Conservation (phyloP, 2,888 invertebrate genomes). For the Nasonovia ribisnigri region DNA sequence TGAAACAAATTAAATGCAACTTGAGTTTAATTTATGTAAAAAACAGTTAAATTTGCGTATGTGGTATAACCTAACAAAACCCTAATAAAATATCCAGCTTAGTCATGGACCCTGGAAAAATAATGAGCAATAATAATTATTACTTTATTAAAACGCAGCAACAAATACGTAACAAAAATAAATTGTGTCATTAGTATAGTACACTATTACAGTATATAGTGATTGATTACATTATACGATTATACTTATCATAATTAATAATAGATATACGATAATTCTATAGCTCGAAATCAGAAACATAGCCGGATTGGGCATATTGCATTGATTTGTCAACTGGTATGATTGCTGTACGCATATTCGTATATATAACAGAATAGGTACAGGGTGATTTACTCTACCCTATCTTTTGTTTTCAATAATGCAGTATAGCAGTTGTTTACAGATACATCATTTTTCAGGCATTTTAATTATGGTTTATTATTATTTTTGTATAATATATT, state of each 20-base stretch:
- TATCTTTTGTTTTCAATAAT: too few species aligned
- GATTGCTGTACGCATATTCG: neutral
- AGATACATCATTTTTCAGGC: too few species aligned
- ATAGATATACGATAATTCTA: neutral
- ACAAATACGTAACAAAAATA: neutral
- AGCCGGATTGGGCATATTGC: neutral
- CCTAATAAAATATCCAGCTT: neutral
- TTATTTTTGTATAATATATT: neutral
- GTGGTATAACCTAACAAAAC: neutral
- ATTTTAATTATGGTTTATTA: too few species aligned
- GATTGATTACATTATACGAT: neutral
- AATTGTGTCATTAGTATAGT: neutral
- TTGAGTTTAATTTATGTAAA: neutral
- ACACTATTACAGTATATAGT: neutral
- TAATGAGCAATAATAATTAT: neutral
- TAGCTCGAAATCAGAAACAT: neutral
- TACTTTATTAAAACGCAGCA: neutral
- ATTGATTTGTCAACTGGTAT: too few species aligned
- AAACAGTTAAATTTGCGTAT: neutral
- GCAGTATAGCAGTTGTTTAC: too few species aligned
- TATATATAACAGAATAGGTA: neutral
- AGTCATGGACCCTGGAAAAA: neutral
- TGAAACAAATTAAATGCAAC: neutral
- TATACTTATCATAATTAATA: neutral
- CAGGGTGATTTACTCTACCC: neutral